phyloP scores from a whole-genome alignment of 2,888 invertebrate genomes.

The Agapetus fuscipes region DNA sequence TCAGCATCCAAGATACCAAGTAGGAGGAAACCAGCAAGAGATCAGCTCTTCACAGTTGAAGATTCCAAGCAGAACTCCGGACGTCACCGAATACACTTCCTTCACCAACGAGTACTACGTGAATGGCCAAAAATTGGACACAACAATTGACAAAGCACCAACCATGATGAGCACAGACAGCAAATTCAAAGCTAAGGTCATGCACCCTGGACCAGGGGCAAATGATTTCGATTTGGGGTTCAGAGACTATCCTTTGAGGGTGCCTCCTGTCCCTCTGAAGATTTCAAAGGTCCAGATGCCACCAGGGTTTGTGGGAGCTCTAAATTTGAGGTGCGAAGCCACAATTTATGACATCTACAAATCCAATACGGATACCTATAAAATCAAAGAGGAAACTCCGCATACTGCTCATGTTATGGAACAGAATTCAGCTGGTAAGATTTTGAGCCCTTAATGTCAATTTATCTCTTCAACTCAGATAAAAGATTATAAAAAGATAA shows the following conservation, averaged over 20 bases:
- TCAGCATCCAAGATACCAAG: slow-evolving; percentile 17
- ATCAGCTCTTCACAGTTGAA: slow-evolving; percentile 19
- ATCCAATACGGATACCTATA: slow-evolving; percentile 43
- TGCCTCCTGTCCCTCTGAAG: slow-evolving; percentile 32
- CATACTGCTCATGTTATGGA: slow-evolving; percentile 43
- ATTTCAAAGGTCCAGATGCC: slow-evolving; percentile 31
- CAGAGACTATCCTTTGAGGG: slow-evolving; percentile 29
- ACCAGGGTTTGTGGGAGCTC: slow-evolving; percentile 37
- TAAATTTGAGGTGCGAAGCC: slow-evolving; percentile 48
- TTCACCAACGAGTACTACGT: slow-evolving; percentile 5
- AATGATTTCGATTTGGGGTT: slow-evolving; percentile 17
- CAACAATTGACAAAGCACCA: too few relatives aligned
- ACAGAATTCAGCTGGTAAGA: slow-evolving; percentile 28
- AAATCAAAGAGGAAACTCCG: slow-evolving; percentile 48
- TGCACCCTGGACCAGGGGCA: background rate
- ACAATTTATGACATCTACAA: slow-evolving; percentile 50
- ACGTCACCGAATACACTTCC: slow-evolving; percentile 16
- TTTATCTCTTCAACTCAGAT: too few relatives aligned
- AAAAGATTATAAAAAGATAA: too few relatives aligned
- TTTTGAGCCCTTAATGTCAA: too few relatives aligned
- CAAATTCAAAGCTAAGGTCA: background rate
- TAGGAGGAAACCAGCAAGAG: slow-evolving; percentile 19
- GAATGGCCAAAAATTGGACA: too few relatives aligned
- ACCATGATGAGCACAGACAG: background rate
- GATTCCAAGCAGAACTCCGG: slow-evolving; percentile 15